These are phyloP conservation scores for Clamator glandarius DNA, from an alignment of 2,797 vertebrate species.

Conservation along the genomic window DNA sequence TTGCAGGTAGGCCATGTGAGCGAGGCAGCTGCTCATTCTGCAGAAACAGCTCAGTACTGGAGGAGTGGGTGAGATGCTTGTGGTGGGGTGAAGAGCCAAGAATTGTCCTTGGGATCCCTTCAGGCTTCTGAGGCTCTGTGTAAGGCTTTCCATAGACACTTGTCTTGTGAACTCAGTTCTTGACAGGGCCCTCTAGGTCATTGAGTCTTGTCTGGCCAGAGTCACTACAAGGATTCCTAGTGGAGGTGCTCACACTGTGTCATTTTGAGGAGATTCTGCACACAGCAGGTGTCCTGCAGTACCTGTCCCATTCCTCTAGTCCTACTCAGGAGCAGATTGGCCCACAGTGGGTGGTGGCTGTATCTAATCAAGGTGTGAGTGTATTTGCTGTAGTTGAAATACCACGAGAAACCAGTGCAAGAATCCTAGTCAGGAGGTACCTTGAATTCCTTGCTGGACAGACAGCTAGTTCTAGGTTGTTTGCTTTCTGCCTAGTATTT, in stretches of 20 bases:
- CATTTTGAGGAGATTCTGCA: background rate
- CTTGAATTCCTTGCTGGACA: background rate
- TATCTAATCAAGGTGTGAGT: background rate
- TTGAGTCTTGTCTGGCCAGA: background rate
- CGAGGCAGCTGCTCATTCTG: background rate
- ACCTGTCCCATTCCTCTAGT: background rate
- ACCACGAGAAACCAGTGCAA: background rate
- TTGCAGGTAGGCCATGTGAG: background rate
- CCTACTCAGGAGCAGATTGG: background rate
- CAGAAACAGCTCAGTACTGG: background rate
- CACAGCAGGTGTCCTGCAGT: accelerated
- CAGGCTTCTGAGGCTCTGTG: background rate
- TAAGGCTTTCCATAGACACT: background rate
- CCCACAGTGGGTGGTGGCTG: background rate
- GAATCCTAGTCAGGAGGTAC: background rate
- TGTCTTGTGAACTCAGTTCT: background rate
- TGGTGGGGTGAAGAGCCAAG: background rate
- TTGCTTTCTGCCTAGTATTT: background rate
- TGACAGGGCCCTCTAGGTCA: accelerated
- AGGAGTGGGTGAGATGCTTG: background rate
- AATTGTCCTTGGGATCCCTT: background rate
- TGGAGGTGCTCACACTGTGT: background rate
- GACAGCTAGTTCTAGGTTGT: background rate
- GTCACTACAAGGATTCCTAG: background rate
- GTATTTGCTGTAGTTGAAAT: background rate